phyloP scores from a whole-genome alignment of 2,113 vertebrate species.

The Indicator indicator region DNA sequence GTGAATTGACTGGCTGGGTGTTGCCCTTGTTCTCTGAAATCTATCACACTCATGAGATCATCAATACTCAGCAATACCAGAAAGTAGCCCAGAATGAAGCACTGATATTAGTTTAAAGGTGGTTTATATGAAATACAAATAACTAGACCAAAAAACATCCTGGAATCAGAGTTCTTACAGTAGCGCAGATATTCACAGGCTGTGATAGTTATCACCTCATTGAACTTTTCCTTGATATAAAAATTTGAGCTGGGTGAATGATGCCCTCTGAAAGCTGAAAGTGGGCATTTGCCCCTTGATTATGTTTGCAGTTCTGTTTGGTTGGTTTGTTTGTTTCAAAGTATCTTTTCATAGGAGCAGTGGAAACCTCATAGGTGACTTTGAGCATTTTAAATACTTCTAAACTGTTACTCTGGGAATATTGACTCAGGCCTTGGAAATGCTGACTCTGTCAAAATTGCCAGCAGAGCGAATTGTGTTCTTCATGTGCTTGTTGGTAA shows the following conservation, averaged over 20 bases:
- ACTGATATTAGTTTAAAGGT: background rate
- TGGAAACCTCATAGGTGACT: background rate
- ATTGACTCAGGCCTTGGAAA: background rate
- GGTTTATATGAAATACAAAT: background rate
- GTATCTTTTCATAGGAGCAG: background rate
- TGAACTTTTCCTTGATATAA: background rate
- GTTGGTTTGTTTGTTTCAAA: background rate
- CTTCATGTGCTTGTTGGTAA: background rate
- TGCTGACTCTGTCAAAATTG: background rate
- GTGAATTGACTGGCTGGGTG: background rate
- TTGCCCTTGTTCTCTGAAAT: background rate
- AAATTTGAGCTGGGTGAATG: background rate
- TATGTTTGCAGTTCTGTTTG: background rate
- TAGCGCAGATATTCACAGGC: background rate
- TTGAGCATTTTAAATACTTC: background rate
- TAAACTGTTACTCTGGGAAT: background rate
- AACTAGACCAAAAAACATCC: background rate
- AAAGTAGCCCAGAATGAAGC: background rate
- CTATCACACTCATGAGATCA: background rate
- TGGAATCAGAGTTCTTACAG: background rate
- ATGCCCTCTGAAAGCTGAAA: background rate
- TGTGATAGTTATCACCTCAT: rapidly evolving
- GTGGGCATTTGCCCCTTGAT: background rate
- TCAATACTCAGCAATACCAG: background rate
- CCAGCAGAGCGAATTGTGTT: background rate